phyloP scores from a whole-genome alignment of 2,113 vertebrate species.

The Bos indicus region DNA sequence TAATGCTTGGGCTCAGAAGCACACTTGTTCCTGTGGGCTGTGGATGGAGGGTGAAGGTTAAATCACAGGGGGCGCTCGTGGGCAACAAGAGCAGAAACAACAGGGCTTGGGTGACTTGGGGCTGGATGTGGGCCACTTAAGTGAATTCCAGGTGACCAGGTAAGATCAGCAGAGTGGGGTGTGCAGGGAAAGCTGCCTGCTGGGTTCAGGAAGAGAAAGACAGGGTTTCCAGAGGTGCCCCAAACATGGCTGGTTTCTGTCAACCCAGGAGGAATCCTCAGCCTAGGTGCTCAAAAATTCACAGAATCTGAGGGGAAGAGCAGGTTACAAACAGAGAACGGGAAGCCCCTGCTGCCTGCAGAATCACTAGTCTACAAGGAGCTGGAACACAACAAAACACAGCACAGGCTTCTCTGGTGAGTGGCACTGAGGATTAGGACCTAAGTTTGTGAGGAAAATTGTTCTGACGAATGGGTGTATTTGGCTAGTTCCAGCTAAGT shows the following conservation, averaged over 20 bases:
- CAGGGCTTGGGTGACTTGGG: not conserved
- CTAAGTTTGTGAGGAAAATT: slow-evolving; percentile 41
- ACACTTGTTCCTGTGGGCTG: not conserved
- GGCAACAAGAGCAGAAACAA: not conserved
- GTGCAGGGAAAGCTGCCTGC: not conserved
- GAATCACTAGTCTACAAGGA: not conserved
- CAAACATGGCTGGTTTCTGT: slow-evolving; percentile 13
- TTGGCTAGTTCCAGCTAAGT: slow-evolving; percentile 58
- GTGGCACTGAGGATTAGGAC: slow-evolving; percentile 12
- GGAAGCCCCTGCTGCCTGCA: not conserved
- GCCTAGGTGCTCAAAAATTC: not conserved
- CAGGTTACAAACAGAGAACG: not conserved
- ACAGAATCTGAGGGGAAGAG: not conserved
- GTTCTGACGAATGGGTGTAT: slow-evolving; percentile 52
- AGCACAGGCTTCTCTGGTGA: not conserved
- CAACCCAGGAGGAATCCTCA: not conserved
- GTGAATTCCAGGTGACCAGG: not conserved
- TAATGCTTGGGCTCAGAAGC: not conserved
- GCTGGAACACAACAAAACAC: not conserved
- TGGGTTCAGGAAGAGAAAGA: not conserved
- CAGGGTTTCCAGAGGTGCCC: slow-evolving; percentile 9
- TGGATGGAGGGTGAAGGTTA: not conserved
- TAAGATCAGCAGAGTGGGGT: not conserved
- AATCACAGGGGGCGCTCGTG: not conserved
- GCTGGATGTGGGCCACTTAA: not conserved